Evolutionary conservation across 2,888 invertebrate species (phyloP).

Genomic region (Rhabditoides inermis): DNA sequence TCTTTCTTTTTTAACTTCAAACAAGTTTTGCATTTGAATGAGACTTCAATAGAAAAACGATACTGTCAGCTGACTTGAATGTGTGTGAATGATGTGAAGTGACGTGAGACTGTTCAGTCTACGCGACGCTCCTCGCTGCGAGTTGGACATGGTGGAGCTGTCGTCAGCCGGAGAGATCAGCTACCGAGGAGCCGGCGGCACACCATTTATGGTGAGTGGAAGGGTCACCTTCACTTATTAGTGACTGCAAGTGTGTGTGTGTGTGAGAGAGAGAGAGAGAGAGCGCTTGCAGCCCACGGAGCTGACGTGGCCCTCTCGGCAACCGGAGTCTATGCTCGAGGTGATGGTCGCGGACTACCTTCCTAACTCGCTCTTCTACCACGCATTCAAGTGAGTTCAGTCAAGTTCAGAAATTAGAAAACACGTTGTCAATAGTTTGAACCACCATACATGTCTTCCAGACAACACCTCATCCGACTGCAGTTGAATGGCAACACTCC

Average conservation of each 20-base stretch:
- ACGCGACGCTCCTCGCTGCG: conserved; percentile 29
- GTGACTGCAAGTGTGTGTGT: no score
- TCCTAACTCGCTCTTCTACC: conserved; percentile 48
- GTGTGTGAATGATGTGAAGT: no score
- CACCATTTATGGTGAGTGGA: no score
- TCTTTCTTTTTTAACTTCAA: background rate
- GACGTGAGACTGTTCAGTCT: no score
- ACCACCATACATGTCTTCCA: conserved; percentile 10
- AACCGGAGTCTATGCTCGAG: conserved; percentile 38
- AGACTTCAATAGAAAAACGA: no score
- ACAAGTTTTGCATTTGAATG: background rate
- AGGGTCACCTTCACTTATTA: no score
- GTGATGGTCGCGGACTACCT: conserved; percentile 44
- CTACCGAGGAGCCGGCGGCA: conserved; percentile 19
- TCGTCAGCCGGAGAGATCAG: conserved; percentile 34
- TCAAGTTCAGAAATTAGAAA: background rate
- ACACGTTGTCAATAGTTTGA: background rate
- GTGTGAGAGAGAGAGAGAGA: no score
- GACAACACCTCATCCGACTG: conserved; percentile 25
- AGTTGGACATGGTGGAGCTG: conserved; percentile 26
- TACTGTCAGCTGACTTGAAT: no score
- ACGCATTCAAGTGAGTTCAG: conserved; percentile 36
- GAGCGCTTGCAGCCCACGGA: no score
- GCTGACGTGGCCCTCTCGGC: conserved; percentile 26
- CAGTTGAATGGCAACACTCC: conserved; percentile 22